These are phyloP conservation scores for Heliconius hermathena DNA, from an alignment of 1,140 invertebrate species.

Conservation along the genomic window DNA sequence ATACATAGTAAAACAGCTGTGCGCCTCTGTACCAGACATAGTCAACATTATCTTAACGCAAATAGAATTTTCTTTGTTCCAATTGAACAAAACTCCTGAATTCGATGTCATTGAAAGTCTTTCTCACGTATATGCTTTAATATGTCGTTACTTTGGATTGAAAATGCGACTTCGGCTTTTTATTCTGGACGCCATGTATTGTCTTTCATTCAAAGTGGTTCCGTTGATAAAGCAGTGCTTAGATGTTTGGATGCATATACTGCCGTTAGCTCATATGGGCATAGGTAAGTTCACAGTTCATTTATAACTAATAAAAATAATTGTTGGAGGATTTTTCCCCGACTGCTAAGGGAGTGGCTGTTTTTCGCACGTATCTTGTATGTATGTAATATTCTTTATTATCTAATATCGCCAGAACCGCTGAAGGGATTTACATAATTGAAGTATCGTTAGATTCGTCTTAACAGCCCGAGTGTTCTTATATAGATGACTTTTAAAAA, in stretches of 20 bases:
- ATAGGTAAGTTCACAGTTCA: conserved; percentile 54
- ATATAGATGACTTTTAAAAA: no score
- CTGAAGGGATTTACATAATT: no score
- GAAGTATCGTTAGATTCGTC: no score
- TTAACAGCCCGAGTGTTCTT: no score
- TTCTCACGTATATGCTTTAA: conserved; percentile 71
- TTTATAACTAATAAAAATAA: not conserved
- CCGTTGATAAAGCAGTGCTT: conserved; percentile 69
- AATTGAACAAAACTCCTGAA: conserved; percentile 63
- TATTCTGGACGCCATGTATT: conserved; percentile 77
- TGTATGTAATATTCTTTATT: no score
- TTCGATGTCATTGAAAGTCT: conserved; percentile 64
- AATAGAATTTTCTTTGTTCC: conserved; percentile 71
- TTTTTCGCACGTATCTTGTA: no score
- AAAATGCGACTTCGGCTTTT: conserved; percentile 67
- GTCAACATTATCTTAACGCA: conserved; percentile 49
- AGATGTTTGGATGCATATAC: conserved; percentile 70
- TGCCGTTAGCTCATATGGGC: conserved; percentile 67
- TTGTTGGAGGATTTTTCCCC: no score
- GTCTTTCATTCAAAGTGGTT: conserved; percentile 67
- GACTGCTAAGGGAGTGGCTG: no score
- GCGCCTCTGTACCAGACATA: conserved; percentile 39
- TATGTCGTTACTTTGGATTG: conserved; percentile 65
- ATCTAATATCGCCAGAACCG: no score
- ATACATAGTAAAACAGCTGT: conserved; percentile 57